Evolutionary conservation across 2,888 invertebrate species (phyloP), one percentile per base, ranked within the genome.

Genomic region (Napeogenes sylphis): DNA sequence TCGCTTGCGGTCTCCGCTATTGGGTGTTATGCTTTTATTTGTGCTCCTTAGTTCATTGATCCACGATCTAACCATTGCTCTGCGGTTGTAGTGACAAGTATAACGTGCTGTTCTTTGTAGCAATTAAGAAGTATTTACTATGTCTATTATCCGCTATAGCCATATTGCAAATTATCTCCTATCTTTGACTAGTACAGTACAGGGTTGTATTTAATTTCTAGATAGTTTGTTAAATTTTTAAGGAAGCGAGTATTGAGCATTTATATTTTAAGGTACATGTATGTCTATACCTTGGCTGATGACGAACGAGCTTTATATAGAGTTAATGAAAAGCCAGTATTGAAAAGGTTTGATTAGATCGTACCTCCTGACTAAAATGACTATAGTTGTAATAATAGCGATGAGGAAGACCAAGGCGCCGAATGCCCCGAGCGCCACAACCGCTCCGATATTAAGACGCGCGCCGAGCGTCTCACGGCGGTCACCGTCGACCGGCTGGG

Each of bases 341-440:
- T 42, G 10, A 42, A 2, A 10, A 2, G 8, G 30, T 51, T 45
- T 47, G 53, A 45, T 45, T 32, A 55, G 47, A 10, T 42, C 78
- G 81, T 59, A 98, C 98, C 97, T 97, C 87, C 95, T 92, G 59
- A 97, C 94, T 71, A 98, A 91, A 65, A 97, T 95, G 65, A 98
- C 95, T 69, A 97, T 94, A 4, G 97, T 96, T 2, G 97, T 97
- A 71, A 97, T 94, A 68, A 97, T 94, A 35, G 97, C 97, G 10
- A 97, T 95, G 57, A 98, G 91, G 81, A 98, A 96, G 6, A 97
- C 96, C 73, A 98, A 95, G 8, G 95, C 96, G n/a, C 97, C 97
- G 80, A 97, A 97, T 8, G 96, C 96, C 2, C 96, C 97, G 14
- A 98, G 89, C 0, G 97, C 97, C 63, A 97, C 96, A 70, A 97